A percentile compares a stretch with the other conserved stretches of the same genome.
These are phyloP conservation scores for Salvelinus namaycush DNA, from an alignment of 2,113 vertebrate genomes.

Conservation along the genomic window DNA sequence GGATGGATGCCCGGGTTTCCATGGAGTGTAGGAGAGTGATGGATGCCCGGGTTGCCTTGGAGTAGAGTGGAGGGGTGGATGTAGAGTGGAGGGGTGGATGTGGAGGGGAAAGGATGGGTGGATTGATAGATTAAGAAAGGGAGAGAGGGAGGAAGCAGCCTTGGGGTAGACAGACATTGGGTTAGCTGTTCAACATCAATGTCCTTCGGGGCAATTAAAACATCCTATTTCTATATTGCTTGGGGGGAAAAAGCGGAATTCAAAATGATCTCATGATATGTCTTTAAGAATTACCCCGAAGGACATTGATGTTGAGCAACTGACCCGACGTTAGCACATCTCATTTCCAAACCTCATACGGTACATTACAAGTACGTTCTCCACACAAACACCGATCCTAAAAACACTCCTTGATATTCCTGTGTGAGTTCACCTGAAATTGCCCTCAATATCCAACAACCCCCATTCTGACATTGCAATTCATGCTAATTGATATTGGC, in stretches of 20 bases:
- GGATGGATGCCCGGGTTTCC: not conserved
- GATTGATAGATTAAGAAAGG: not conserved
- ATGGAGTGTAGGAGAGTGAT: too few species aligned
- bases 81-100: not conserved
- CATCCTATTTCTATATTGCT: too few species aligned
- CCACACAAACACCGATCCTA: not conserved
- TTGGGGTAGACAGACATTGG: too few species aligned
- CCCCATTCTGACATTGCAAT: not conserved
- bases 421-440: not conserved
- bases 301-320: too few species aligned
- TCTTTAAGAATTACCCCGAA: too few species aligned
- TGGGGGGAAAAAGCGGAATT: too few species aligned
- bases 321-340: too few species aligned
- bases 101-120: not conserved
- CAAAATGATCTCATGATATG: too few species aligned
- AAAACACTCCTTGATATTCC: not conserved
- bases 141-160: not conserved
- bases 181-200: too few species aligned
- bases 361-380: not conserved
- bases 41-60: not conserved
- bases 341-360: not conserved
- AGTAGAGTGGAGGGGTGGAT: not conserved
- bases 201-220: too few species aligned
- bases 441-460: not conserved
- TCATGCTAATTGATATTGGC: not conserved